A percentile compares a stretch with the other conserved stretches of the same genome.
Evolutionary conservation across 2,797 vertebrate species (phyloP).

Genomic region (Coccyzus lansbergi): DNA sequence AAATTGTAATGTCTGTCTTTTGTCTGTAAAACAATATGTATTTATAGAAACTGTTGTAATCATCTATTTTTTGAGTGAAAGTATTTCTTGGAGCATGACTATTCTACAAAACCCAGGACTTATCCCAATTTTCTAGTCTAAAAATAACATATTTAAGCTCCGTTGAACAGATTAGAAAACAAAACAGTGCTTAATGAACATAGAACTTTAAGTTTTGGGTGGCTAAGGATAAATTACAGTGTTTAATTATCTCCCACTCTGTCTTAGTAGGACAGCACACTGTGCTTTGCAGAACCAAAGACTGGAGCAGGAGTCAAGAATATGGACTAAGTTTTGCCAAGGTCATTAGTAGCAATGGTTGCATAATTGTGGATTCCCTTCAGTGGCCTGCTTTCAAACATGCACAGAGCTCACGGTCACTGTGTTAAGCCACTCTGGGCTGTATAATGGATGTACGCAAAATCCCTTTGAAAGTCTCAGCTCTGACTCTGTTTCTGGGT

Average conservation of each 20-base stretch:
- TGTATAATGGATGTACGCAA: background rate
- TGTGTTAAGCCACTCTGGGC: background rate
- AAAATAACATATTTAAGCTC: background rate
- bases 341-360: background rate
- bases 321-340: background rate
- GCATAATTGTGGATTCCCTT: background rate
- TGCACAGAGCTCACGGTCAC: fast-evolving
- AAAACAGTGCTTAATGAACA: background rate
- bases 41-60: slow-evolving; percentile 65
- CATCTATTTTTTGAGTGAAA: slow-evolving; percentile 40
- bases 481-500: background rate
- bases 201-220: background rate
- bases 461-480: background rate
- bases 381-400: background rate
- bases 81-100: slow-evolving; percentile 41
- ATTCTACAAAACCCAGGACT: slow-evolving; percentile 5
- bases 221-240: background rate
- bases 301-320: background rate
- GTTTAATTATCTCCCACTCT: background rate
- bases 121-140: background rate
- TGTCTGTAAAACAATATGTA: slow-evolving; percentile 46
- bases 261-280: background rate
- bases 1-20: slow-evolving; percentile 54
- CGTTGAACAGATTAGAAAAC: slow-evolving; percentile 16
- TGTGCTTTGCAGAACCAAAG: background rate